Percentiles rank a stretch among this genome's conserved stretches.
Conservation (phyloP, 2,888 invertebrate genomes). For the Tipula helvola region DNA sequence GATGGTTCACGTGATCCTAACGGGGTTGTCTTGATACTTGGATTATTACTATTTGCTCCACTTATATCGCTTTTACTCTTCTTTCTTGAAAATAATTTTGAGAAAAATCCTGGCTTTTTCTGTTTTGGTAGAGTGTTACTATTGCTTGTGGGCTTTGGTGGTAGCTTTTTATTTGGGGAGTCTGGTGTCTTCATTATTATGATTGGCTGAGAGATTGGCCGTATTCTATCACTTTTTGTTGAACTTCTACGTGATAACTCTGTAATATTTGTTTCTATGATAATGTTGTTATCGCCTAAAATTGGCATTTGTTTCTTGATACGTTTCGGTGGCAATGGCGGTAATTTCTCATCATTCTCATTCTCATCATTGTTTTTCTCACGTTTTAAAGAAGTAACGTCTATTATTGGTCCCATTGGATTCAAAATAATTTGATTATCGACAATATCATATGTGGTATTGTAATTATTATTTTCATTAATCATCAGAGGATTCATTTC, state of each 20-base stretch:
- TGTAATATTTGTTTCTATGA: slow-evolving; percentile 11
- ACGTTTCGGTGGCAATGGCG: slow-evolving; percentile 72
- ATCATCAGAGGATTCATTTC: neutral
- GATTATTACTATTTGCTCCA: slow-evolving; percentile 15
- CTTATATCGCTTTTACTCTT: slow-evolving; percentile 39
- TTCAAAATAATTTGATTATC: slow-evolving; percentile 29
- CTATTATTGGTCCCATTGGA: slow-evolving; percentile 38
- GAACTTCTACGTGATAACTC: slow-evolving; percentile 12
- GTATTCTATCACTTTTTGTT: slow-evolving; percentile 20
- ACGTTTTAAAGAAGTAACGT: slow-evolving; percentile 39
- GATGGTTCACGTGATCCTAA: slow-evolving; percentile 28
- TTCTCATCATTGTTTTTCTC: slow-evolving; percentile 40
- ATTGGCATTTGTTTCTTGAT: slow-evolving; percentile 38
- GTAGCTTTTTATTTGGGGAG: slow-evolving; percentile 40
- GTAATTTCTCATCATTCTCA: slow-evolving; percentile 48
- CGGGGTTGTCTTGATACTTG: slow-evolving; percentile 18
- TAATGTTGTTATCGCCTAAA: neutral
- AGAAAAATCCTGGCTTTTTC: slow-evolving; percentile 48
- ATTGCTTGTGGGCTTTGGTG: slow-evolving; percentile 38
- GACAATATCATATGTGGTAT: slow-evolving; percentile 34
- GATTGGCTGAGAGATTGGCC: slow-evolving; percentile 25
- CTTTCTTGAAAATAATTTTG: slow-evolving; percentile 47
- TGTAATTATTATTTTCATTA: slow-evolving; percentile 20
- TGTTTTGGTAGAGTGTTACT: slow-evolving; percentile 38
- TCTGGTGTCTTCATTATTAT: slow-evolving; percentile 32